phyloP scores from a whole-genome alignment of 2,888 invertebrate genomes.

The Clivina fossor region DNA sequence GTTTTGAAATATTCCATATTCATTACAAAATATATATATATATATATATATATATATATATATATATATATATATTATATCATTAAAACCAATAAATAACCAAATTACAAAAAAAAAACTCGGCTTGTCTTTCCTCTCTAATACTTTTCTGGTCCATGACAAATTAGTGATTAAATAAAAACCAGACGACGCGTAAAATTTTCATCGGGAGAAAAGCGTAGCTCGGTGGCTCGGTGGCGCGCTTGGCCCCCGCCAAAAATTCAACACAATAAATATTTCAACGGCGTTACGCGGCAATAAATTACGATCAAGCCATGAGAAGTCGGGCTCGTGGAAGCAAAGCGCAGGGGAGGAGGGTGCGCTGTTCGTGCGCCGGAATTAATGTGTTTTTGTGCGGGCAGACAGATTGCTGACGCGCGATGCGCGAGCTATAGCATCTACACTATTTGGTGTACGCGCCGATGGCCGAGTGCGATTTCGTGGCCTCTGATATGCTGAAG shows the following conservation, averaged over 20 bases:
- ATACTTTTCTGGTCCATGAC: slow-evolving; percentile 13
- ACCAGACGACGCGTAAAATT: slow-evolving; percentile 17
- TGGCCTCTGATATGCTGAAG: slow-evolving; percentile 4
- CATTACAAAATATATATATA: too few relatives aligned
- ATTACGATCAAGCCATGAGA: slow-evolving; percentile 16
- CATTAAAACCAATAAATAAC: too few relatives aligned
- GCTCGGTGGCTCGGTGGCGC: not conserved
- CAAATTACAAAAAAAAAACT: too few relatives aligned
- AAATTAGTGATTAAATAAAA: slow-evolving; percentile 33
- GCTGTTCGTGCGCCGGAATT: slow-evolving; percentile 19
- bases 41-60: too few relatives aligned
- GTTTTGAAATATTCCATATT: too few relatives aligned
- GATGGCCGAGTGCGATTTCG: slow-evolving; percentile 5
- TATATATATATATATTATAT: too few relatives aligned
- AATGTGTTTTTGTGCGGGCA: slow-evolving; percentile 32
- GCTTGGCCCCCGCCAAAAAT: too few relatives aligned
- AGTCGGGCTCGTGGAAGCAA: too few relatives aligned
- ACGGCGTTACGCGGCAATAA: slow-evolving; percentile 25
- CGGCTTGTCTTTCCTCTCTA: too few relatives aligned
- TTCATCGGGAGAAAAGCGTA: slow-evolving; percentile 21
- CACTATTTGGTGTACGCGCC: not conserved
- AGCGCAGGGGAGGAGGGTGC: slow-evolving; percentile 12
- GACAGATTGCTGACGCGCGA: slow-evolving; percentile 31
- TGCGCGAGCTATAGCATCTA: not conserved
- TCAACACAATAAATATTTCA: slow-evolving; percentile 33